Evolutionary conservation across 2,888 invertebrate species (phyloP).

Genomic region (Lochmaea crataegi): DNA sequence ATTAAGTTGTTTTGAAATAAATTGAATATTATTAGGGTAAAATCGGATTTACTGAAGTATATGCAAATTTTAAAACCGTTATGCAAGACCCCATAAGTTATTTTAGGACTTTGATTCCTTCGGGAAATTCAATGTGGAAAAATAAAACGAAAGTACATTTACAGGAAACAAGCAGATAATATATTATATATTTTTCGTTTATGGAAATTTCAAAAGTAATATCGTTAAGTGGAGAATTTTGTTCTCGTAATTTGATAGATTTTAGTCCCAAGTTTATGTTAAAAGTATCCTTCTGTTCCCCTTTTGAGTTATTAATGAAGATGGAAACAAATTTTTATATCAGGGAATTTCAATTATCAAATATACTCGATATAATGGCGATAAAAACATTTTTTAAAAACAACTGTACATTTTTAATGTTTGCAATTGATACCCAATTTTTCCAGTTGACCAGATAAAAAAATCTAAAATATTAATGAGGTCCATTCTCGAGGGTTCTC

Average conservation of each 20-base stretch:
- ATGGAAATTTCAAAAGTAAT: background rate
- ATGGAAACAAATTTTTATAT: background rate
- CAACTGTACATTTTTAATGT: no score
- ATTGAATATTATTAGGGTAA: conserved; percentile 22
- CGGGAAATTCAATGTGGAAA: conserved; percentile 20
- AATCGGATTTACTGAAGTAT: conserved; percentile 21
- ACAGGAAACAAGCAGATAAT: background rate
- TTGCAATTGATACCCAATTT: background rate
- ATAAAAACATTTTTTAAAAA: no score
- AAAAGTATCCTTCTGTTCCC: background rate
- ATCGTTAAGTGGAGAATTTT: background rate
- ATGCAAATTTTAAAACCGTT: conserved; percentile 28
- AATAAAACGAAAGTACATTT: conserved; percentile 20
- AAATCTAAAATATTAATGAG: background rate
- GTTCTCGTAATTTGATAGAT: background rate
- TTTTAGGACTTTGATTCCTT: conserved; percentile 21
- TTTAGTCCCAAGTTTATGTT: background rate
- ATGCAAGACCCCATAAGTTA: conserved; percentile 25
- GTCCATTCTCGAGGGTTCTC: background rate
- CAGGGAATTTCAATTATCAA: background rate
- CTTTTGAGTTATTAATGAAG: no score
- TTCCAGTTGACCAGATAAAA: background rate
- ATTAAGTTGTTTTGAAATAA: conserved; percentile 32
- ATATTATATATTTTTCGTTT: background rate
- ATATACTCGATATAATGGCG: no score